Percentiles rank a stretch among this genome's conserved stretches.
Evolutionary conservation across 1,140 invertebrate species (phyloP).

Genomic region (Asbolus verrucosus): DNA sequence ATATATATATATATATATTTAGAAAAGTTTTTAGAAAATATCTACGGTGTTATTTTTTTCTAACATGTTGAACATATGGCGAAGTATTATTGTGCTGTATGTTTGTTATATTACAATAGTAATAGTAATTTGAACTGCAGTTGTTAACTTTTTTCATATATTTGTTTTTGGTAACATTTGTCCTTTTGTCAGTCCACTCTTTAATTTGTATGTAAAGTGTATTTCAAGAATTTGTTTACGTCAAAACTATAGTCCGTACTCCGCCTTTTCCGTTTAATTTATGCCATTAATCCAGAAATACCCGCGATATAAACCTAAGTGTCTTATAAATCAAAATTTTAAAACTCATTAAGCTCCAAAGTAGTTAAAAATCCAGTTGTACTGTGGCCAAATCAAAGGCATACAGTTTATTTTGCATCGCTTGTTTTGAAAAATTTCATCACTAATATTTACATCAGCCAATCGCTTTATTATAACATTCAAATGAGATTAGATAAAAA

Average conservation of each 20-base stretch:
- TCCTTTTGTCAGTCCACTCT: too few species aligned
- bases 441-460: background rate
- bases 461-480: constrained; percentile 3
- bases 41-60: too few species aligned
- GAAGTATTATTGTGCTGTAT: too few species aligned
- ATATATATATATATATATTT: too few species aligned
- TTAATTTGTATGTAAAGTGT: too few species aligned
- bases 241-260: background rate
- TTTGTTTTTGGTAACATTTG: too few species aligned
- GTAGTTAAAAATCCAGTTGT: constrained; percentile 6
- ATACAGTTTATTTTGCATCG: constrained; percentile 1
- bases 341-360: constrained; percentile 21
- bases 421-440: constrained; percentile 18
- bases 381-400: constrained; percentile 11
- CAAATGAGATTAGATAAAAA: background rate
- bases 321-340: constrained; percentile 38
- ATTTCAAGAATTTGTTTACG: constrained; percentile 16
- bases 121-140: too few species aligned
- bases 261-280: constrained; percentile 26
- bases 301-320: constrained; percentile 23
- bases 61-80: too few species aligned
- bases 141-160: too few species aligned
- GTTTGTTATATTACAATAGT: too few species aligned
- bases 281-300: constrained; percentile 30
- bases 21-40: too few species aligned